These are phyloP conservation scores for Podarcis cretensis DNA, from an alignment of 2,113 vertebrate genomes.

Conservation along the genomic window DNA sequence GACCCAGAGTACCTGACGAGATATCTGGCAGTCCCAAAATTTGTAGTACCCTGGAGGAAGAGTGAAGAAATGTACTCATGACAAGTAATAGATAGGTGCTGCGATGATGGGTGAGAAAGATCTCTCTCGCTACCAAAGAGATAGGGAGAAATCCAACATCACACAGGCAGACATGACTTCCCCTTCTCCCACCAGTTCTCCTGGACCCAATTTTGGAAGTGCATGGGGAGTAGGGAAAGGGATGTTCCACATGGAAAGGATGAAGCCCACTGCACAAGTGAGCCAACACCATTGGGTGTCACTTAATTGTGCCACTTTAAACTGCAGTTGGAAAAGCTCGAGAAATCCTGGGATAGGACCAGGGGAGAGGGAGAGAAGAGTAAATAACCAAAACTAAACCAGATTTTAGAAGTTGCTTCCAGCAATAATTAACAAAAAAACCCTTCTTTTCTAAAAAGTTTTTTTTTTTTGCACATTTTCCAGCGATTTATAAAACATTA, in stretches of 20 bases:
- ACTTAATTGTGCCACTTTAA: background rate
- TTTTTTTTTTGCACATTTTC: slow-evolving; percentile 66
- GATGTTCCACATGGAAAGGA: too few relatives aligned
- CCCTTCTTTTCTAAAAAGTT: slow-evolving; percentile 56
- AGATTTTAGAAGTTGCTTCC: slow-evolving; percentile 50
- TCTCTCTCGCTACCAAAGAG: slow-evolving; percentile 50
- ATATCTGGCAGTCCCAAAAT: background rate
- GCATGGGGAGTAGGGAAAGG: too few relatives aligned
- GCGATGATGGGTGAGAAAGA: background rate
- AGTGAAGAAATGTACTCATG: slow-evolving; percentile 66
- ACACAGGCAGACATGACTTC: slow-evolving; percentile 24
- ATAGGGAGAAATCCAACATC: slow-evolving; percentile 31
- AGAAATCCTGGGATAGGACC: background rate
- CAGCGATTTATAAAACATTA: slow-evolving; percentile 75
- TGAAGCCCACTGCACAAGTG: too few relatives aligned
- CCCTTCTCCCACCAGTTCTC: too few relatives aligned
- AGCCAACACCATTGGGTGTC: too few relatives aligned
- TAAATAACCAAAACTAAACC: slow-evolving; percentile 40
- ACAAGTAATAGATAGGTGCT: slow-evolving; percentile 11
- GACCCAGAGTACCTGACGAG: slow-evolving; percentile 10
- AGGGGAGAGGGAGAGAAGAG: slow-evolving; percentile 20
- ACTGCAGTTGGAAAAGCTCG: slow-evolving; percentile 49
- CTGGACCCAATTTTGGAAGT: too few relatives aligned
- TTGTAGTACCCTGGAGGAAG: background rate
- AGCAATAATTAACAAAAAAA: slow-evolving; percentile 56